Percentiles rank a stretch among this genome's conserved stretches.
Evolutionary conservation across 2,113 vertebrate species (phyloP).

Genomic region (Psophia crepitans): DNA sequence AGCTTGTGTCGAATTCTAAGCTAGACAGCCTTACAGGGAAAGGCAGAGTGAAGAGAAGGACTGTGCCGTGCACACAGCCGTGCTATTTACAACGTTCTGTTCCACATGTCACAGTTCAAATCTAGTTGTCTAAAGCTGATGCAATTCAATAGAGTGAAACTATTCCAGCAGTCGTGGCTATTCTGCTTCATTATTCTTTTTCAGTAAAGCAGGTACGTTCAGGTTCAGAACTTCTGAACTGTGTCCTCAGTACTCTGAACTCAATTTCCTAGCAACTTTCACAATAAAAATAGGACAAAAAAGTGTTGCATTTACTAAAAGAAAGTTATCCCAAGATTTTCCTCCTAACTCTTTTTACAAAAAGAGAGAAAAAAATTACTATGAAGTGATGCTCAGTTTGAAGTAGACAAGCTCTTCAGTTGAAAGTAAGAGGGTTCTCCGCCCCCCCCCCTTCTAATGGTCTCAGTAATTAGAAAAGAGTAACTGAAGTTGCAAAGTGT

Average conservation of each 20-base stretch:
- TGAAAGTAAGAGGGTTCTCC: not conserved
- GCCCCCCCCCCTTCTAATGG: not conserved
- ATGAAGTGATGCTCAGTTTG: not conserved
- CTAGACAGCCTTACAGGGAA: not conserved
- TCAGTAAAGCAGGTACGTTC: conserved; percentile 54
- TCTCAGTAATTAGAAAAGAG: conserved; percentile 13
- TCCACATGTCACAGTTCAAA: conserved; percentile 66
- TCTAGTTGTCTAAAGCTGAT: conserved; percentile 64
- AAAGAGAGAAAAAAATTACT: not conserved
- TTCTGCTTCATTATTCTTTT: conserved; percentile 68
- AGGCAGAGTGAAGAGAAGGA: not conserved
- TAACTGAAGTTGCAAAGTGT: not conserved
- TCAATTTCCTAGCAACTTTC: conserved; percentile 69
- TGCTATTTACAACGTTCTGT: not conserved
- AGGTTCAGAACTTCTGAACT: conserved; percentile 72
- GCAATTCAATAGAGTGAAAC: conserved; percentile 71
- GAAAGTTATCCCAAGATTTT: not conserved
- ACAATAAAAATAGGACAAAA: not conserved
- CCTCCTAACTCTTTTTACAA: not conserved
- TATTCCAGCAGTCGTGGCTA: conserved; percentile 23
- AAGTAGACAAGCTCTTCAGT: not conserved
- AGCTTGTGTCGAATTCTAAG: not conserved
- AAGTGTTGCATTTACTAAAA: not conserved
- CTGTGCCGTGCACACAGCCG: not conserved
- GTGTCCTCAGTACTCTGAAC: conserved; percentile 70